Base-by-base conservation (phyloP, 2,113 vertebrate species). In the Leptosomus discolor region DNA sequence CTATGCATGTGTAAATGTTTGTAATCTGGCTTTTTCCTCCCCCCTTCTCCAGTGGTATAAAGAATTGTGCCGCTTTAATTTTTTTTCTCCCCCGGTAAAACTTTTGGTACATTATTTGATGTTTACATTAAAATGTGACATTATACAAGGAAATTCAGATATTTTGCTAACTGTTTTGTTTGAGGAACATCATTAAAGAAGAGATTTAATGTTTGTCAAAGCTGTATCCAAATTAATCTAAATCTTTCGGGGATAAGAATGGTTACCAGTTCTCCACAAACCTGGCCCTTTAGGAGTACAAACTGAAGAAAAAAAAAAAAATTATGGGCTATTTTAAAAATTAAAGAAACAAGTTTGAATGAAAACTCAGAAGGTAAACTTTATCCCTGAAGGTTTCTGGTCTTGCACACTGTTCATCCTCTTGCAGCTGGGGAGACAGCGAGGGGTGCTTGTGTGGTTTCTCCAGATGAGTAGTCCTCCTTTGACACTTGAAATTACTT, bases 91-190 rank as follows among this genome's bases (percentile, higher is more conserved):
- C 94, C 97, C 96, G 90, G 98, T 98, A 98, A 98, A 97, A 98
- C 85, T 98, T 98, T 99, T 99, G 98, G 98, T 99, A 99, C 99
- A 98, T 99, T 98, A 98, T 99, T 99, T 99, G 98, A 98, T 99
- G 99, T 99, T 99, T 99, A 99, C 98, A 98, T 99, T 99, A 99
- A 99, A 99, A 99, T 98, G 98, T 99, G 98, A 99, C 98, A 99
- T 99, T 99, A 99, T 99, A 98, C 98, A 98, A 98, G 98, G 98
- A 98, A 98, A 98, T 98, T 98, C 98, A 99, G 95, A 98, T 99
- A 98, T 99, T 99, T 99, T 99, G 98, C 98, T 99, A 98, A 98
- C 98, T 98, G 98, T 98, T 98, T 98, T 98, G 98, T 99, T 98
- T 98, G 97, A 98, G 98, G 98, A 98, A 98, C 97, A 98, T 98